Percentiles rank a stretch among this genome's conserved stretches.
These are phyloP conservation scores for Propsilocerus akamusi DNA, from an alignment of 1,140 invertebrate species.

Conservation along the genomic window DNA sequence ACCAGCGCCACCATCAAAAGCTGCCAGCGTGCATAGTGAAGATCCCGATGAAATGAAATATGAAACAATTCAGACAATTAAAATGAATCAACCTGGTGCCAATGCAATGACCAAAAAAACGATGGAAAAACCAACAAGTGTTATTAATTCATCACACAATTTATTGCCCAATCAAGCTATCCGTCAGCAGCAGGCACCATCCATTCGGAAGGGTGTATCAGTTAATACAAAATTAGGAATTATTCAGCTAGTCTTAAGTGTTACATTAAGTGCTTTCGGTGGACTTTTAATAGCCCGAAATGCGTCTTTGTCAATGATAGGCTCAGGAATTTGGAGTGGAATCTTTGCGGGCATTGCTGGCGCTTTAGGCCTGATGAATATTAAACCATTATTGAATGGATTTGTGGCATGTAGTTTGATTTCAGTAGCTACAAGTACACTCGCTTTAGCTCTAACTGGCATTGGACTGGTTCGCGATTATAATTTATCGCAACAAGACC, in stretches of 20 bases:
- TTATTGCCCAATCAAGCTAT: background rate
- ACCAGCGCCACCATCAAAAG: background rate
- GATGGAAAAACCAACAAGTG: background rate
- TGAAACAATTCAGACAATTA: background rate
- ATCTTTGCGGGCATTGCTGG: constrained; percentile 19
- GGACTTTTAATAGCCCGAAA: constrained; percentile 18
- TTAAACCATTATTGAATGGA: constrained; percentile 20
- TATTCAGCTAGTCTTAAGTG: constrained; percentile 18
- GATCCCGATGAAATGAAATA: background rate
- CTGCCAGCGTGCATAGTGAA: background rate
- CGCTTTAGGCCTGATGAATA: constrained; percentile 20
- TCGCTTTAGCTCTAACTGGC: constrained; percentile 22
- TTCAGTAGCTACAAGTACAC: constrained; percentile 21
- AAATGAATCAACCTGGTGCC: background rate
- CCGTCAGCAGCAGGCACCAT: background rate
- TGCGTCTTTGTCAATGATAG: constrained; percentile 18
- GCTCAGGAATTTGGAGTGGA: constrained; percentile 21
- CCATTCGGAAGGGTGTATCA: background rate
- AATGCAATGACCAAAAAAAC: background rate
- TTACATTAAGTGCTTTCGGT: constrained; percentile 18
- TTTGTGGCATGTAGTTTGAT: constrained; percentile 21
- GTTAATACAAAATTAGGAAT: constrained; percentile 12
- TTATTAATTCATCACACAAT: background rate
- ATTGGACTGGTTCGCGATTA: constrained; percentile 19
- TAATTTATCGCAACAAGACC: constrained; percentile 17